These are phyloP conservation scores for Macroteleia sp. DNA, from an alignment of 2,888 invertebrate genomes.

Conservation along the genomic window DNA sequence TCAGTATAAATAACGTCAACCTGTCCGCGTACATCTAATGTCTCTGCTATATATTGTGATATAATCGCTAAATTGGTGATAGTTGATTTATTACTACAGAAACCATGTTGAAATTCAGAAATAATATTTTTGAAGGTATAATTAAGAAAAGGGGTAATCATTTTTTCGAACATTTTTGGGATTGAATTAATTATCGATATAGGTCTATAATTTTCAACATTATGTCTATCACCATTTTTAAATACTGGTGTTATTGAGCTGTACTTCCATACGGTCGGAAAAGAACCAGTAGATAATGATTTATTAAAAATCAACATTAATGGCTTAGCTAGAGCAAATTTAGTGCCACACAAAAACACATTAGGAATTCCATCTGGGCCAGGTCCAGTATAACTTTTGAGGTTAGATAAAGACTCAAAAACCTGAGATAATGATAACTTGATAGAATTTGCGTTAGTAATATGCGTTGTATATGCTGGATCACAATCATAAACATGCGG, in stretches of 20 bases:
- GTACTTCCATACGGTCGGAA: background rate
- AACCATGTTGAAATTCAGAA: background rate
- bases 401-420: background rate
- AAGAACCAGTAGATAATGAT: background rate
- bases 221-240: constrained; percentile 1
- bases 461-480: background rate
- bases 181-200: background rate
- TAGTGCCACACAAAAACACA: background rate
- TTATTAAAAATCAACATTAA: background rate
- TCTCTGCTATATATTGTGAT: background rate
- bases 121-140: background rate
- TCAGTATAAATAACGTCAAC: background rate
- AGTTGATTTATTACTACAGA: background rate
- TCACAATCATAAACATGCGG: no score
- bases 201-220: constrained; percentile 2
- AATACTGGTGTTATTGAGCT: background rate
- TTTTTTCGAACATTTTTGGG: background rate
- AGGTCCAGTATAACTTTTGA: background rate
- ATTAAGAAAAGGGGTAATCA: background rate
- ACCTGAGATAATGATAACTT: background rate
- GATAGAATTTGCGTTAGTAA: background rate
- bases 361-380: constrained; percentile 1
- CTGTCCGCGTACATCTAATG: background rate
- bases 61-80: background rate
- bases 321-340: background rate